Evolutionary conservation across 2,113 vertebrate genomes (phyloP).

Genomic region (rat (Rattus norvegicus)): DNA sequence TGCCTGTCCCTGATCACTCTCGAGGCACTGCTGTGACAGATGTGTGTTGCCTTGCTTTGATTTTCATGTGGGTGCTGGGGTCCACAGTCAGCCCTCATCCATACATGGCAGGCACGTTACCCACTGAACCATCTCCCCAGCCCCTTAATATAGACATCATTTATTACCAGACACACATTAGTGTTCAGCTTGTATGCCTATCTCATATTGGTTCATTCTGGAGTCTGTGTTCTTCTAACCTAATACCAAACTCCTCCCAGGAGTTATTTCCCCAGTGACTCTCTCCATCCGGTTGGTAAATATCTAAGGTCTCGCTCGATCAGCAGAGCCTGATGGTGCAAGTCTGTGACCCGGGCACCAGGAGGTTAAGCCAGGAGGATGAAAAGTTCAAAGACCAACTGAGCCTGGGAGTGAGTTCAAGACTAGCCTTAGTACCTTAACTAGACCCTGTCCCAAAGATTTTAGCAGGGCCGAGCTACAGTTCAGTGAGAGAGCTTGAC

Average conservation of each 20-base stretch:
- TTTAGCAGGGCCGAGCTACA: neutral
- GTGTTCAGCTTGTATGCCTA: neutral
- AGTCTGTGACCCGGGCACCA: no score
- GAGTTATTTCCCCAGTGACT: neutral
- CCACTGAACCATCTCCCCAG: neutral
- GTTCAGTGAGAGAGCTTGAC: neutral
- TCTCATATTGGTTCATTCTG: neutral
- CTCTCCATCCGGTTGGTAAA: neutral
- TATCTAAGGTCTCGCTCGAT: no score
- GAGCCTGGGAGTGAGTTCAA: neutral
- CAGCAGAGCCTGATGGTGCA: neutral
- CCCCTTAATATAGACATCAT: neutral
- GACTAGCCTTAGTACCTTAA: neutral
- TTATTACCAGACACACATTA: constrained; percentile 10
- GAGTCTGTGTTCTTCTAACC: neutral
- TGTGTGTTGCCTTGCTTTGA: no score
- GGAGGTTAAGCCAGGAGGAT: neutral
- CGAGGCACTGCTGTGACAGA: neutral
- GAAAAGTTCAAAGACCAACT: neutral
- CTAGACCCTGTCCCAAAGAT: neutral
- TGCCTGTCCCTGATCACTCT: neutral
- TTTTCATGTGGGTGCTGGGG: neutral
- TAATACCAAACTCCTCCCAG: neutral
- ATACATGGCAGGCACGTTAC: neutral
- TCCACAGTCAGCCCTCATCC: neutral